Base-by-base conservation (phyloP, 1,140 invertebrate genomes). In the Papilio glaucus region DNA sequence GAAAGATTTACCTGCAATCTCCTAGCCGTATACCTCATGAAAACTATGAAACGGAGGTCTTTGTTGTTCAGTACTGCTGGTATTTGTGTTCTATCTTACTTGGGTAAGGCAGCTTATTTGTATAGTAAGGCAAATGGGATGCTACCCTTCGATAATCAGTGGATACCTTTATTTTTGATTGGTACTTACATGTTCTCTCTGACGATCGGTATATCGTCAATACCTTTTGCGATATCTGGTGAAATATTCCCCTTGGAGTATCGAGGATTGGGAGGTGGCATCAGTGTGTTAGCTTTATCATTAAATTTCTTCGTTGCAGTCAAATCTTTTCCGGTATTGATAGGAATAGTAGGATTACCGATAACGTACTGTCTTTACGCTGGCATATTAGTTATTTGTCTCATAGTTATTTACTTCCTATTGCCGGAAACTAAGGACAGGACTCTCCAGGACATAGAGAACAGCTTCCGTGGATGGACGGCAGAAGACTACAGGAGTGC, bases 221-320 rank as follows among this genome's bases (percentile, higher is more conserved):
- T 93, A 63, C 89, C 91, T 4, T 93, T 91, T 65, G 82, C 91
- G 8, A 77, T 93, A 61, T 90, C 89, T 21, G 91, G 91, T 0
- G 91, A 93, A 67, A 87, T 93, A 42, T 93, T 93, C 75, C 86
- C 91, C 0, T 77, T 93, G 29, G 87, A 88, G 71, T 93, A 91
- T 63, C 76, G 91, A 49, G 88, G 86, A 12, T 81, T 92, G n/a
- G 91, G 89, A 5, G 85, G 89, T 37, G 89, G 90, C 24, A 85
- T 92, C 0, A 87, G 89, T 73, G 81, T 87, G 9, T 73, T 88
- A 72, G 85, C 83, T 10, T 74, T 88, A 24, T 93, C 90, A 0
- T 68, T 88, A 24, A 91, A 88, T 49, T 90, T 90, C 76, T 93
- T 92, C 49, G 69, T 92, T 38, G 87, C 89, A 10, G 85, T 92